Conservation (phyloP, 1,140 invertebrate species). For the Ephestia elutella region DNA sequence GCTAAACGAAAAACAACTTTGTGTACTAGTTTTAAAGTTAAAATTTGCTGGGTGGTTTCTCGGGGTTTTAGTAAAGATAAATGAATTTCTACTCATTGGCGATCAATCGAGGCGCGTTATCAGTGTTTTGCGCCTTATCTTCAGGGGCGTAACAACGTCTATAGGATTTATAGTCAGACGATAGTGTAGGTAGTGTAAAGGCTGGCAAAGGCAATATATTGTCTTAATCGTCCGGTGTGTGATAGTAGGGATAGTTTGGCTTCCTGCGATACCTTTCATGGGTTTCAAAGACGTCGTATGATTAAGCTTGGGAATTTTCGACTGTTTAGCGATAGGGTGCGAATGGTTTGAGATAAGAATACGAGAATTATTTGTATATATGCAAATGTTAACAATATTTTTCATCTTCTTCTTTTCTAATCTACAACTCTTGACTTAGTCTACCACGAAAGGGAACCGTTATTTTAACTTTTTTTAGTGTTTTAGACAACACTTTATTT, state of each 20-base stretch:
- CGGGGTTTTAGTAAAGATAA: slow-evolving; percentile 12
- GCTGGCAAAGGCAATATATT: background rate
- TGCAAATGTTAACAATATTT: too few species aligned
- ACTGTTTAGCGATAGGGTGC: too few species aligned
- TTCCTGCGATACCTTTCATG: background rate
- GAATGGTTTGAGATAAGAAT: too few species aligned
- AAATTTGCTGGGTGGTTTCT: background rate
- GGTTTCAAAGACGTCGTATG: background rate
- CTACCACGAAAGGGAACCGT: too few species aligned
- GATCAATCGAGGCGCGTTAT: slow-evolving; percentile 18
- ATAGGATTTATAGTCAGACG: slow-evolving; percentile 10
- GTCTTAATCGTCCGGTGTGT: background rate
- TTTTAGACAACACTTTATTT: too few species aligned
- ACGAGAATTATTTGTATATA: too few species aligned
- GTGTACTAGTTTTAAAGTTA: background rate
- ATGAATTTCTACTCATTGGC: slow-evolving; percentile 20
- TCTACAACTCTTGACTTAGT: too few species aligned
- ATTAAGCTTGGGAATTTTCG: background rate
- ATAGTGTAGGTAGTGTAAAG: background rate
- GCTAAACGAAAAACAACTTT: slow-evolving; percentile 2
- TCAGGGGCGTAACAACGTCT: slow-evolving; percentile 8
- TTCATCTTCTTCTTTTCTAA: too few species aligned
- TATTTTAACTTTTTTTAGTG: too few species aligned
- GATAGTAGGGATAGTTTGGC: background rate
- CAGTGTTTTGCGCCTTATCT: slow-evolving; percentile 19